phyloP scores from a whole-genome alignment of 2,113 vertebrate genomes.

The Pituophis catenifer region DNA sequence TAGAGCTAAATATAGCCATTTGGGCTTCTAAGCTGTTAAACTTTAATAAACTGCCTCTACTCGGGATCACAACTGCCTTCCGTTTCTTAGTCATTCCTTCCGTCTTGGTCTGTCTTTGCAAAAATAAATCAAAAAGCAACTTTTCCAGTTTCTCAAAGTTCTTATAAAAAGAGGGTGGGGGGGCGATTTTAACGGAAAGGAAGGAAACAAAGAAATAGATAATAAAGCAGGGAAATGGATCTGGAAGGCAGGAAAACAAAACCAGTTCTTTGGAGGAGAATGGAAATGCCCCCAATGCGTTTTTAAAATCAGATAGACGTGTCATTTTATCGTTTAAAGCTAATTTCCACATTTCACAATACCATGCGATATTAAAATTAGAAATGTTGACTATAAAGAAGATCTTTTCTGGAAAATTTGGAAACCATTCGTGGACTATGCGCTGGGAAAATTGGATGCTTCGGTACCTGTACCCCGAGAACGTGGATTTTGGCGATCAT shows the following conservation, averaged over 20 bases:
- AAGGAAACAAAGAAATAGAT: background rate
- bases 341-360: too few relatives aligned
- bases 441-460: too few relatives aligned
- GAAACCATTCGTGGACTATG: too few relatives aligned
- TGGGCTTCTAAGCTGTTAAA: slow-evolving; percentile 66
- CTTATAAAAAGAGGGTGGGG: background rate
- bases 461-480: too few relatives aligned
- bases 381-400: too few relatives aligned
- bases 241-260: background rate
- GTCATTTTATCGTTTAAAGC: too few relatives aligned
- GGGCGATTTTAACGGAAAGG: too few relatives aligned
- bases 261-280: background rate
- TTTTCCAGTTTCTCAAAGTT: background rate
- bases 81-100: background rate
- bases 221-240: background rate
- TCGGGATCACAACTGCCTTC: slow-evolving; percentile 40
- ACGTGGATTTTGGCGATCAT: too few relatives aligned
- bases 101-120: background rate
- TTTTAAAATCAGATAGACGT: background rate
- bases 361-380: too few relatives aligned
- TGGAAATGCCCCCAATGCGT: background rate
- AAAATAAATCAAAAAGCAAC: background rate
- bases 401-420: too few relatives aligned
- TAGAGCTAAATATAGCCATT: slow-evolving; percentile 67
- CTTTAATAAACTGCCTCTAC: slow-evolving; percentile 54